Base-by-base conservation (phyloP, 2,113 vertebrate species). In the Paradoxurus hermaphroditus region DNA sequence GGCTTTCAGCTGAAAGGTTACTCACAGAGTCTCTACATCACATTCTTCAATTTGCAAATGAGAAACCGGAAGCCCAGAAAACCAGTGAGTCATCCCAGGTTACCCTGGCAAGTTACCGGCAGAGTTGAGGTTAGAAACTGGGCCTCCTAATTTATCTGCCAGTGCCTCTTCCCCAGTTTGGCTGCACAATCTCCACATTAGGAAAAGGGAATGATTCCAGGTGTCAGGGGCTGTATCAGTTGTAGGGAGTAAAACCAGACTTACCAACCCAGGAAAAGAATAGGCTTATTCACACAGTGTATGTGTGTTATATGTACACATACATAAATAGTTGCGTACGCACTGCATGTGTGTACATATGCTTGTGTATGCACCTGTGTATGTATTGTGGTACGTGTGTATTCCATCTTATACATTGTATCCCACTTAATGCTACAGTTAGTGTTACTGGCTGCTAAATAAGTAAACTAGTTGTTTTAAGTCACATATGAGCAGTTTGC, bases 11-110 rank as follows among this genome's bases (percentile, higher is more conserved):
- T 86, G n/a, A 97, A 90, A 77, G 36, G 4, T 82, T 94, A n/a
- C 53, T 72, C 59, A 65, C 15, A 93, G 51, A 84, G 51, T 86
- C 91, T 92, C 67, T 94, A 9, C 86, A 49, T 41, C 36, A 96
- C 16, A 85, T 91, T 91, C 23, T 68, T 94, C 56, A 31, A 34
- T 94, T 91, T 93, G 49, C 34, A 91, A 34, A 75, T 84, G 63
- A 97, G 31, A 96, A 96, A 96, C 81, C 41, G 7, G 4, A 97
- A 41, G 18, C 51, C 75, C 27, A 53, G 87, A 85, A 79, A 90
- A 44, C 59, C 18, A 41, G 8, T 62, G 82, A 86, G 13, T 88
- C 70, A 41, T 85, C n/a, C 56, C 59, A 36, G 44, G 14, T 81
- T 63, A 29, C 10, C n/a, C 81, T 19, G 83, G 91, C 49, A 86